Evolutionary conservation across 2,113 vertebrate genomes (phyloP).

Genomic region (Oenanthe oenanthe): DNA sequence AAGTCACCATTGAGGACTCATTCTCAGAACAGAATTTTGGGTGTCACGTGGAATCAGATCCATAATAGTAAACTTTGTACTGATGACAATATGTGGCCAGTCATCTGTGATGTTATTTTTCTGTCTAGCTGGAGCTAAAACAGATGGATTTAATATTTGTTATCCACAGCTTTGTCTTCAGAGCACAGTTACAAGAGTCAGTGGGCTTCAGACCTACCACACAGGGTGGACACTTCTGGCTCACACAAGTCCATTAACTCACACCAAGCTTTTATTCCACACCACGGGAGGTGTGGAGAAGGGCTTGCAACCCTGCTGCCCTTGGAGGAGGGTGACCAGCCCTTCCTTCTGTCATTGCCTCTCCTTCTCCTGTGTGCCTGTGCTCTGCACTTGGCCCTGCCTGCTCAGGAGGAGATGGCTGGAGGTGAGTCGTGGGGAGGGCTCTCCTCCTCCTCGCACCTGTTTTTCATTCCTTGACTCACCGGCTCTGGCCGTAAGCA

Average conservation of each 20-base stretch:
- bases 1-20: not conserved
- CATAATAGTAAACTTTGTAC: not conserved
- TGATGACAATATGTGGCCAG: not conserved
- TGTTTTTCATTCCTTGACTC: conserved; percentile 68
- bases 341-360: conserved; percentile 37
- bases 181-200: not conserved
- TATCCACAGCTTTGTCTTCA: not conserved
- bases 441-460: conserved; percentile 64
- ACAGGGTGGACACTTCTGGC: not conserved
- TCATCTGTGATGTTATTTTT: not conserved
- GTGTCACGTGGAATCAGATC: not conserved
- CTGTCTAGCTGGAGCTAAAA: not conserved
- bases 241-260: conserved; percentile 16
- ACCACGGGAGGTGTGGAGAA: not conserved
- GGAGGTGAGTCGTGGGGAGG: conserved; percentile 25
- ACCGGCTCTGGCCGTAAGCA: conserved; percentile 53
- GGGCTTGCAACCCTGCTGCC: conserved; percentile 21
- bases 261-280: conserved; percentile 16
- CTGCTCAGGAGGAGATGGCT: not conserved
- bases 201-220: not conserved
- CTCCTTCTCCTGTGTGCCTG: not conserved
- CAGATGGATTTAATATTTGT: not conserved
- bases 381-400: not conserved
- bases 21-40: not conserved
- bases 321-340: not conserved